Evolutionary conservation across 2,888 invertebrate species (phyloP).

Genomic region (Oegoconia quadripuncta): DNA sequence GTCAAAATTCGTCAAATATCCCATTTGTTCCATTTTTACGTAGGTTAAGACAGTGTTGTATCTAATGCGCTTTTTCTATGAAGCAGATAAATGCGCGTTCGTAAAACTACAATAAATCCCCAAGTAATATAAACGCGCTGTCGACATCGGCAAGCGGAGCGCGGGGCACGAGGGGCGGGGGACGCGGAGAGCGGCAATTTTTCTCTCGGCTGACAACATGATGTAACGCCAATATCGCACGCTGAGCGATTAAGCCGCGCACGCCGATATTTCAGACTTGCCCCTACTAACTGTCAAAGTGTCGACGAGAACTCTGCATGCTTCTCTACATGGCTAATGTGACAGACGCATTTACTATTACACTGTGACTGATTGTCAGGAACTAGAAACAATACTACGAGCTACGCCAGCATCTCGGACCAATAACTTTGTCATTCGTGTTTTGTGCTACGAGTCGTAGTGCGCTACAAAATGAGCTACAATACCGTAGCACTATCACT

Average conservation of each 20-base stretch:
- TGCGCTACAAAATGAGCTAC: too few relatives aligned
- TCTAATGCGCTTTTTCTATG: conserved; percentile 25
- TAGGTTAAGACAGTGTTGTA: neutral
- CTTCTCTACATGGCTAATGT: conserved; percentile 15
- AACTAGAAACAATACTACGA: too few relatives aligned
- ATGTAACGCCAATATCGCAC: conserved; percentile 79
- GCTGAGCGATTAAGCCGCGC: conserved; percentile 78
- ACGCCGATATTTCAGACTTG: conserved; percentile 77
- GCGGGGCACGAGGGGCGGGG: conserved; percentile 37
- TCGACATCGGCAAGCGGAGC: conserved; percentile 54
- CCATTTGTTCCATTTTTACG: too few relatives aligned
- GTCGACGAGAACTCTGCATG: conserved; percentile 57
- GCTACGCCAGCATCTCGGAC: too few relatives aligned
- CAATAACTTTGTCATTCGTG: too few relatives aligned
- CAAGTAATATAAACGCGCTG: conserved; percentile 72
- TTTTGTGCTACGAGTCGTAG: too few relatives aligned
- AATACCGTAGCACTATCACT: too few relatives aligned
- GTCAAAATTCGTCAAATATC: too few relatives aligned
- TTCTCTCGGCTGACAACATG: conserved; percentile 78
- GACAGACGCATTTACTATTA: neutral
- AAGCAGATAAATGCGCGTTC: conserved; percentile 63
- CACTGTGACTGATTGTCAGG: too few relatives aligned
- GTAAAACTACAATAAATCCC: conserved; percentile 71
- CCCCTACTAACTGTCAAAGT: conserved; percentile 77
- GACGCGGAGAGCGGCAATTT: conserved; percentile 69